Conservation (phyloP, 2,797 vertebrate genomes). For the Thamnophis elegans region DNA sequence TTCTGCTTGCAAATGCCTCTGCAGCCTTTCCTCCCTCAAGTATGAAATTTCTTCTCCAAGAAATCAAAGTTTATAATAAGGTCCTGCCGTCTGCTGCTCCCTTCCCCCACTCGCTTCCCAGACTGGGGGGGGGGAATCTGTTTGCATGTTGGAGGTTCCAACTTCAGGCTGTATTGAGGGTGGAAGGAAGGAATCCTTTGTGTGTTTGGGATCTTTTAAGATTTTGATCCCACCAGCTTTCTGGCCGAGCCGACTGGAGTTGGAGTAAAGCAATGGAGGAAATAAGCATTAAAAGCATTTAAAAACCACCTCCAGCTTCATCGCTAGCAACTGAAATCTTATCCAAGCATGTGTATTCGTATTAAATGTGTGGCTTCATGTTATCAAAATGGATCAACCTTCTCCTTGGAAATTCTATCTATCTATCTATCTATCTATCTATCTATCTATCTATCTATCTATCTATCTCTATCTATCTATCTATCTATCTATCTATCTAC, state of each 20-base stretch:
- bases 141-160: constrained; percentile 26
- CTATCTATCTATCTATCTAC: too few relatives aligned
- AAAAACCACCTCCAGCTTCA: too few relatives aligned
- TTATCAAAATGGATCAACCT: not conserved
- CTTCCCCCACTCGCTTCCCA: not conserved
- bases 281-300: too few relatives aligned
- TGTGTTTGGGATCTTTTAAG: not conserved
- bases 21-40: not conserved
- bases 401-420: too few relatives aligned
- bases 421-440: too few relatives aligned
- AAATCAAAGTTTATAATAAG: not conserved
- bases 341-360: constrained; percentile 44
- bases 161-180: not conserved
- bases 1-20: too few relatives aligned
- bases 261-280: too few relatives aligned
- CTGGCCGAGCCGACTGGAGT: too few relatives aligned
- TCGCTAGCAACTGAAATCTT: constrained; percentile 19
- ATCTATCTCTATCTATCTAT: too few relatives aligned
- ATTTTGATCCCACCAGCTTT: not conserved
- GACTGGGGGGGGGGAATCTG: not conserved
- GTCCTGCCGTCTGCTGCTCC: not conserved
- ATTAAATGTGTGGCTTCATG: not conserved
- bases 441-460: too few relatives aligned
- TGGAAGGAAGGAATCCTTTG: not conserved
- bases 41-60: not conserved